These are phyloP conservation scores for Chrysemys picta DNA, from an alignment of 2,113 vertebrate genomes.

Conservation along the genomic window DNA sequence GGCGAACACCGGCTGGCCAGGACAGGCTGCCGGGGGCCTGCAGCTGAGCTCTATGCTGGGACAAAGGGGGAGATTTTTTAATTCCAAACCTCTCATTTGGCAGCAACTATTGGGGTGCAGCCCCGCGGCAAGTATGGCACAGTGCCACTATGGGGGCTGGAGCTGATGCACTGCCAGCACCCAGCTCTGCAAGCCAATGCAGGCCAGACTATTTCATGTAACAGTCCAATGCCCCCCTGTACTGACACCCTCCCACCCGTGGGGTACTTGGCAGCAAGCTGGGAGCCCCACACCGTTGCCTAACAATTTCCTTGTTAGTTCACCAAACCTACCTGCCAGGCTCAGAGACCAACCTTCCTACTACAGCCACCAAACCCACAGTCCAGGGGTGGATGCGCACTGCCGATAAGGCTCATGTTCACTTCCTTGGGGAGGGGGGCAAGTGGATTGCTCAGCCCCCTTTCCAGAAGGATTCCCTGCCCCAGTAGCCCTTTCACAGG, in stretches of 20 bases:
- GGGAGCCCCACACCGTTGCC: background rate
- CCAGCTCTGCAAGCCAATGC: background rate
- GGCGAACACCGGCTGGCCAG: background rate
- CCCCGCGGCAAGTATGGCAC: background rate
- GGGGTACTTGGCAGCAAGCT: no score
- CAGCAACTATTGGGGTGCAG: background rate
- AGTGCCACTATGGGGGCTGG: background rate
- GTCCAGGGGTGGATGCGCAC: background rate
- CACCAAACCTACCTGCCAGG: background rate
- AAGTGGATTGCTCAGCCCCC: background rate
- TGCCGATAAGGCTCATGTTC: background rate
- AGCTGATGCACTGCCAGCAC: background rate
- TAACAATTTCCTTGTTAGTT: background rate
- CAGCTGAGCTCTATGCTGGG: background rate
- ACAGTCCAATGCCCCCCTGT: background rate
- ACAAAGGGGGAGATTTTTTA: rapidly evolving
- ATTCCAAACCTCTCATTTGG: background rate
- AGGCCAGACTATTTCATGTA: background rate
- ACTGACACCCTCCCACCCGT: background rate
- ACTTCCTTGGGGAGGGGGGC: background rate
- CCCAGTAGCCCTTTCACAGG: background rate
- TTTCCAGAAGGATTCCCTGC: background rate
- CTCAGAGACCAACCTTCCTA: background rate
- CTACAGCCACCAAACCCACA: background rate
- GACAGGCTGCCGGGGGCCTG: background rate